Conservation (phyloP, 37 sponge, comb jelly and placozoan species). For the Halichondria panicea region DNA sequence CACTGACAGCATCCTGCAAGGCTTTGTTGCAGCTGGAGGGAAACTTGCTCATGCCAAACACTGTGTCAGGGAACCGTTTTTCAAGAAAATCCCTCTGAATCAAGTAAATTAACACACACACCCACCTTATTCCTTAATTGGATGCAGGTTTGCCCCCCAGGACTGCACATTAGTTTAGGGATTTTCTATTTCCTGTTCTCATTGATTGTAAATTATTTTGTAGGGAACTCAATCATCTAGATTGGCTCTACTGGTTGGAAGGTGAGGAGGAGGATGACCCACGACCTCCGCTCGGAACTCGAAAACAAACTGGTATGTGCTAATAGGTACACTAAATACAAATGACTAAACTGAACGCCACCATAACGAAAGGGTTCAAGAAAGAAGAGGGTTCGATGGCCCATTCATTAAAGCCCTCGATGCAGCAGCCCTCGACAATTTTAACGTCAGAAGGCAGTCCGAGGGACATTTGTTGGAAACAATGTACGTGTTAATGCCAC, state of each 20-base stretch:
- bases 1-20: not conserved
- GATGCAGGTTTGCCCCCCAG: constrained; percentile 51
- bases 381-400: constrained; percentile 15
- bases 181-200: constrained; percentile 30
- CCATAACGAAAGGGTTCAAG: not conserved
- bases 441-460: constrained; percentile 28
- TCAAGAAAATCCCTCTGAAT: constrained; percentile 6
- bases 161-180: constrained; percentile 41
- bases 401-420: constrained; percentile 33
- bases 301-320: too few relatives aligned
- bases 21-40: constrained; percentile 7
- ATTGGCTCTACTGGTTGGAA: too few relatives aligned
- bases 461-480: constrained; percentile 52
- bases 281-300: too few relatives aligned
- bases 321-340: not conserved
- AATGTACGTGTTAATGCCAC: too few relatives aligned
- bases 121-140: not conserved
- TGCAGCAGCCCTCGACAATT: constrained; percentile 11
- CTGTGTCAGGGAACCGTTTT: constrained; percentile 13
- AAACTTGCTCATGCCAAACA: constrained; percentile 21
- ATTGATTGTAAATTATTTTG: too few relatives aligned
- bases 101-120: constrained; percentile 4
- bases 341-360: not conserved
- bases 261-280: too few relatives aligned
- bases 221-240: too few relatives aligned